phyloP scores from a whole-genome alignment of 2,888 invertebrate genomes.

The Dynastes maya region DNA sequence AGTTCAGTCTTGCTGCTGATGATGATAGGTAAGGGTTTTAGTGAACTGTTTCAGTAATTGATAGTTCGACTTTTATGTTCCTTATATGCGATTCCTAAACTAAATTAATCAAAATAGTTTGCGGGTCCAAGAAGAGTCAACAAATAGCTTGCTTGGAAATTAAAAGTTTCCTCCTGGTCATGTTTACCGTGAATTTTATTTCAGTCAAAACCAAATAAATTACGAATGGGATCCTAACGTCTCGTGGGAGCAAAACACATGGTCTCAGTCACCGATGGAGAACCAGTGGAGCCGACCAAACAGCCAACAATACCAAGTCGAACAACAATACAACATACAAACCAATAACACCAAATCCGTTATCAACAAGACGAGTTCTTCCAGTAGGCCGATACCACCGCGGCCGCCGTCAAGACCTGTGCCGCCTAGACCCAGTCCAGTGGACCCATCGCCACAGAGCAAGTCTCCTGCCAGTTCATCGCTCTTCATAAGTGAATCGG shows the following conservation, averaged over 20 bases:
- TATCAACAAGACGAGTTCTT: slow-evolving; percentile 62
- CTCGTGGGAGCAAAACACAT: slow-evolving; percentile 68
- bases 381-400: slow-evolving; percentile 57
- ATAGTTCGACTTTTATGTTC: too few relatives aligned
- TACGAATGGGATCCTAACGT: slow-evolving; percentile 66
- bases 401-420: slow-evolving; percentile 54
- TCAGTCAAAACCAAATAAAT: slow-evolving; percentile 52
- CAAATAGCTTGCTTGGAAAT: too few relatives aligned
- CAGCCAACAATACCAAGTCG: slow-evolving; percentile 66
- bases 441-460: slow-evolving; percentile 61
- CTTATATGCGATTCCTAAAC: too few relatives aligned
- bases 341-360: slow-evolving; percentile 69
- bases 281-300: slow-evolving; percentile 55
- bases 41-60: too few relatives aligned
- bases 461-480: slow-evolving; percentile 63
- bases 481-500: slow-evolving; percentile 75
- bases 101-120: too few relatives aligned
- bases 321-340: slow-evolving; percentile 68
- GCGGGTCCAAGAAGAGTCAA: too few relatives aligned
- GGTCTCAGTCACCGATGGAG: slow-evolving; percentile 63
- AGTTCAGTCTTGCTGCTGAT: too few relatives aligned
- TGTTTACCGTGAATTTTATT: not conserved
- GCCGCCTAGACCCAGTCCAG: slow-evolving; percentile 59
- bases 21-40: too few relatives aligned
- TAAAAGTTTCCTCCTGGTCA: too few relatives aligned